These are phyloP conservation scores for Microctonus brassicae DNA, from an alignment of 2,888 invertebrate genomes.

Conservation along the genomic window DNA sequence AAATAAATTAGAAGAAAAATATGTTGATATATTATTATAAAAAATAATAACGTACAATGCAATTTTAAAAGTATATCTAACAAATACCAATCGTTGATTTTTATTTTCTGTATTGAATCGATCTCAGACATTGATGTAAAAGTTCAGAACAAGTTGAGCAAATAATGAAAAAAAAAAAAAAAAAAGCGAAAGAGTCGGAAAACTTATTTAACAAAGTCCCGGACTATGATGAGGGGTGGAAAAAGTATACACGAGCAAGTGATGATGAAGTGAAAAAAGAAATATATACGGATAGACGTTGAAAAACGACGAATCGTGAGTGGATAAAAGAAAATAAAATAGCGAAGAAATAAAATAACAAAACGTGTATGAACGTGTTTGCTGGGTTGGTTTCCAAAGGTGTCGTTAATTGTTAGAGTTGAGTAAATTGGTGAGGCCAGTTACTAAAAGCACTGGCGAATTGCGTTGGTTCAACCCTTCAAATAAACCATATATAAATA, in stretches of 20 bases:
- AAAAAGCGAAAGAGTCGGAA: not conserved
- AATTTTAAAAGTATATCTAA: no score
- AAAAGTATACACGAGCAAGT: conserved; percentile 5
- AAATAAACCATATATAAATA: not conserved
- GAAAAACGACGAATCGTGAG: conserved; percentile 28
- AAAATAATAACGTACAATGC: no score
- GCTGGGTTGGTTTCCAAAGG: conserved; percentile 10
- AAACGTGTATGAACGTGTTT: not conserved
- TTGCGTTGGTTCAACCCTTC: not conserved
- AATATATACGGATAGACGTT: conserved; percentile 29
- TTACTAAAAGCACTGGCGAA: not conserved
- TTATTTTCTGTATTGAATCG: not conserved
- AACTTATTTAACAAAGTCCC: not conserved
- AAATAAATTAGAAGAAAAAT: no score
- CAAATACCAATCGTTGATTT: no score
- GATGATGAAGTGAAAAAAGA: conserved; percentile 19
- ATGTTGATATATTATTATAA: no score
- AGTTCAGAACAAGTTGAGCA: not conserved
- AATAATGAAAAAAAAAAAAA: not conserved
- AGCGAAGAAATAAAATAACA: conserved; percentile 16
- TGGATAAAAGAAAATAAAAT: conserved; percentile 24
- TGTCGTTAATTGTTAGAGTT: conserved; percentile 24
- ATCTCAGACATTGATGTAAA: not conserved
- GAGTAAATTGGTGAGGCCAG: conserved; percentile 22
- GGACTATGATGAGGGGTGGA: not conserved